Base-by-base conservation (phyloP, 2,113 vertebrate genomes). In the Marcusenius ussheri region DNA sequence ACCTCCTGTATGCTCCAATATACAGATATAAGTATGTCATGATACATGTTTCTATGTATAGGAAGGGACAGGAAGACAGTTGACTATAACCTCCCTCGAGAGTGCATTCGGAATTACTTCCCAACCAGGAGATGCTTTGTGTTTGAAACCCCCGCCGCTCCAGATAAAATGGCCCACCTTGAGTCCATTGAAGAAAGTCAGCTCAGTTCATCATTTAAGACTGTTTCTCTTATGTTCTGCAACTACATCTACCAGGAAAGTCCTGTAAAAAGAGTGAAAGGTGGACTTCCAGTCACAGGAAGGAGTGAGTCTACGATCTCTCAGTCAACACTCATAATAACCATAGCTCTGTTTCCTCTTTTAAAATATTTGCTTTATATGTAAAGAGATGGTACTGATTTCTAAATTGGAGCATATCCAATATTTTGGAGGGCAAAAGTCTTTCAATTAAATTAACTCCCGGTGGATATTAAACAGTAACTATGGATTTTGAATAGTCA, bases 31-130 rank as follows among this genome's bases (percentile, higher is more conserved):
- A 45, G 77, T 87, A 2, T 53, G 15, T 47, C 45, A 2, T 87
- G 27, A 19, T 17, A 3, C 1, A 2, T 53, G 1, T 51, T 27
- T 39, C 86, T 50, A 24, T 53, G 31, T 4, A 50, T 39, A 95
- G 93, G 85, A n/a, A 53, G 15, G 49, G 85, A 87, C 85, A 21
- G 31, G 5, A 15, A 77, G 35, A 49, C 84, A 0, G 56, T 7
- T 2, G 47, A 90, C 0, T 93, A 90, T 77, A 95, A 95, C 77
- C 87, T 93, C 13, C 93, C 93, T 0, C 91, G 93, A 21, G 74
- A 94, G 74, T 94, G 94, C 89, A 91, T 95, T 87, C 92, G 91
- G 0, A 92, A 87, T 10, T 95, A 92, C 90, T 95, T 95, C 91
- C 91, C 92, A 11, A 84, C 74, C 9, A 92, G 94, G 5, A 94